Conservation (phyloP, 2,797 vertebrate genomes). For the Macroramphosus scolopax region DNA sequence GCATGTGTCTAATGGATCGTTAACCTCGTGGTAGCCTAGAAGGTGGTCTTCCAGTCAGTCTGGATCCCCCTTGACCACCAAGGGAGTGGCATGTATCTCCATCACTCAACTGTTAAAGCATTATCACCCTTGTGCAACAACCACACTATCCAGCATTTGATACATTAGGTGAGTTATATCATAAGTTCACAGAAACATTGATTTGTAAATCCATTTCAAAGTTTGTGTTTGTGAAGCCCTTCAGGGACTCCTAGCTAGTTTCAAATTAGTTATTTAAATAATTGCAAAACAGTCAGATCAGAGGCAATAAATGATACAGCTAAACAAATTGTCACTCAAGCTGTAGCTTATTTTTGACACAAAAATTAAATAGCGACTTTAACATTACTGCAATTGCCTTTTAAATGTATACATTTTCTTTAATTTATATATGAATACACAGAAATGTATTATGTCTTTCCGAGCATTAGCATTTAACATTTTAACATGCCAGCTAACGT, state of each 20-base stretch:
- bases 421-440: no score
- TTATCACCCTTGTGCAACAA: neutral
- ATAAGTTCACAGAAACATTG: no score
- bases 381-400: no score
- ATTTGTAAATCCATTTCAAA: no score
- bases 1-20: constrained; percentile 23
- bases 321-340: neutral
- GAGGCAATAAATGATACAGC: neutral
- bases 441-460: no score
- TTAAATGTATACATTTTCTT: no score
- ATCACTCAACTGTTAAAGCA: neutral
- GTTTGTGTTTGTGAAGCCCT: no score
- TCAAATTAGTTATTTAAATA: neutral
- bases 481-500: no score
- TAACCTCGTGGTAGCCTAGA: constrained; percentile 53
- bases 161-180: constrained; percentile 1
- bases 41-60: constrained; percentile 50
- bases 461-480: no score
- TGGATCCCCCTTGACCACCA: constrained; percentile 59
- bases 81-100: constrained; percentile 18
- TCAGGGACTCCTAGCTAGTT: no score
- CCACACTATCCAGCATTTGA: neutral
- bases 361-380: no score
- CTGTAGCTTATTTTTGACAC: no score
- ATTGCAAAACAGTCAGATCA: neutral